Percentiles rank a stretch among this genome's conserved stretches.
These are phyloP conservation scores for Diadumene lineata DNA, from an alignment of 92 coral and sea anemone species.

Conservation along the genomic window DNA sequence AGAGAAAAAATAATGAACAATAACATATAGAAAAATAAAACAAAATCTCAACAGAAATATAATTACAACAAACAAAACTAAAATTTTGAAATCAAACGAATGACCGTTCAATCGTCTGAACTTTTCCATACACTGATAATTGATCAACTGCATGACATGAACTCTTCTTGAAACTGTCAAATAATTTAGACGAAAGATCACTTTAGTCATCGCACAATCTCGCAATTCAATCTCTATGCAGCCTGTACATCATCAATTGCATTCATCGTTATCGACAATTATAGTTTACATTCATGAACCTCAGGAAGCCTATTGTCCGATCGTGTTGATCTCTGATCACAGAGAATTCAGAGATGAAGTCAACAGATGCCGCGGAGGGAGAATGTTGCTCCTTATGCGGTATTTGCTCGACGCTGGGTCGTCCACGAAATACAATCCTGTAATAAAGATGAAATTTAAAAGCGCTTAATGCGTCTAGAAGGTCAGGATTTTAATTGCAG, in stretches of 20 bases:
- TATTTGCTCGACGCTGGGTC: not conserved
- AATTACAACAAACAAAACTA: not conserved
- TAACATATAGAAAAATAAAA: not conserved
- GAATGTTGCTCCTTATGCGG: not conserved
- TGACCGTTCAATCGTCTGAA: too few relatives aligned
- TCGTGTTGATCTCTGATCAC: not conserved
- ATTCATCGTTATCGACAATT: not conserved
- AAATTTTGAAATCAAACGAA: too few relatives aligned
- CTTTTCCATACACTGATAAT: too few relatives aligned
- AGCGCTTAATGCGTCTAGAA: not conserved
- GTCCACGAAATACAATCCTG: not conserved
- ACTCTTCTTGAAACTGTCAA: not conserved
- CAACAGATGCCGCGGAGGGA: not conserved
- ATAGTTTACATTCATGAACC: not conserved
- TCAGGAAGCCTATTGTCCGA: not conserved
- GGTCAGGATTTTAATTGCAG: not conserved
- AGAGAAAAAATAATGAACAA: not conserved
- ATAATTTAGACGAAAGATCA: conserved; percentile 1
- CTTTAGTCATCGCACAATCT: not conserved
- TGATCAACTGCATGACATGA: not conserved
- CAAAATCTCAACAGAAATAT: not conserved
- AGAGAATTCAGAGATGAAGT: not conserved
- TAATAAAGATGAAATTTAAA: conserved; percentile 8
- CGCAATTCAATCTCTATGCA: not conserved
- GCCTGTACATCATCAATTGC: not conserved